Conservation (phyloP, 2,113 vertebrate genomes). For the Euleptes europaea region DNA sequence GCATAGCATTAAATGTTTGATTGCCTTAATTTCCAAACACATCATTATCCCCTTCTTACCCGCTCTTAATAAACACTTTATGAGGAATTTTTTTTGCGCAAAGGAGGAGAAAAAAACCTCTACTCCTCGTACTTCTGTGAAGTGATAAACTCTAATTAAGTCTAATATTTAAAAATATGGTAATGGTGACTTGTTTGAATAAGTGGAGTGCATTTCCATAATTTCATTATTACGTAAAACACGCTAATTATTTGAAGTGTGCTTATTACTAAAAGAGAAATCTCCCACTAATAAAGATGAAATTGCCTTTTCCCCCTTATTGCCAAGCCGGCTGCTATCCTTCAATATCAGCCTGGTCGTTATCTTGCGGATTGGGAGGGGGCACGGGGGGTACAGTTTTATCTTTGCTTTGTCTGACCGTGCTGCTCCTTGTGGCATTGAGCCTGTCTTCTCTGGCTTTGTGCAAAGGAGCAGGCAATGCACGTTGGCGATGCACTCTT, state of each 20-base stretch:
- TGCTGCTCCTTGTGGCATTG: not conserved
- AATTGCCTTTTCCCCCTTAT: slow-evolving; percentile 82
- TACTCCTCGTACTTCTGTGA: slow-evolving; percentile 80
- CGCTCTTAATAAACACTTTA: slow-evolving; percentile 99
- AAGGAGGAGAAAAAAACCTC: slow-evolving; percentile 73
- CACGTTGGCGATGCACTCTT: not conserved
- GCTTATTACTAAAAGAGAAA: slow-evolving; percentile 88
- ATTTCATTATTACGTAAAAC: slow-evolving; percentile 99
- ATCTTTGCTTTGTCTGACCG: slow-evolving; percentile 54
- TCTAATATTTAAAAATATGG: slow-evolving; percentile 99
- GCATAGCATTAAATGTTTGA: slow-evolving; percentile 98
- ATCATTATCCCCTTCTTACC: slow-evolving; percentile 99
- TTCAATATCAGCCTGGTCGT: slow-evolving; percentile 67
- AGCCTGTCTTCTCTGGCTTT: not conserved
- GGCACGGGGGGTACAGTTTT: not conserved
- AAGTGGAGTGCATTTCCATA: slow-evolving; percentile 97
- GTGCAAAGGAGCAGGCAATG: not conserved
- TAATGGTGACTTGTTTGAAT: slow-evolving; percentile 98
- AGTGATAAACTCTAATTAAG: slow-evolving; percentile 97
- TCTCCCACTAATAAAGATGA: slow-evolving; percentile 93
- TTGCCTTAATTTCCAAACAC: slow-evolving; percentile 99
- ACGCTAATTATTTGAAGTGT: slow-evolving; percentile 90
- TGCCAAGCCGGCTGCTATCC: slow-evolving; percentile 59
- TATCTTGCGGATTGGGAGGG: slow-evolving; percentile 25
- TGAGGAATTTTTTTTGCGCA: slow-evolving; percentile 83